These are phyloP conservation scores for Ctenosaura bakeri DNA, from an alignment of 2,797 vertebrate species.

Conservation along the genomic window DNA sequence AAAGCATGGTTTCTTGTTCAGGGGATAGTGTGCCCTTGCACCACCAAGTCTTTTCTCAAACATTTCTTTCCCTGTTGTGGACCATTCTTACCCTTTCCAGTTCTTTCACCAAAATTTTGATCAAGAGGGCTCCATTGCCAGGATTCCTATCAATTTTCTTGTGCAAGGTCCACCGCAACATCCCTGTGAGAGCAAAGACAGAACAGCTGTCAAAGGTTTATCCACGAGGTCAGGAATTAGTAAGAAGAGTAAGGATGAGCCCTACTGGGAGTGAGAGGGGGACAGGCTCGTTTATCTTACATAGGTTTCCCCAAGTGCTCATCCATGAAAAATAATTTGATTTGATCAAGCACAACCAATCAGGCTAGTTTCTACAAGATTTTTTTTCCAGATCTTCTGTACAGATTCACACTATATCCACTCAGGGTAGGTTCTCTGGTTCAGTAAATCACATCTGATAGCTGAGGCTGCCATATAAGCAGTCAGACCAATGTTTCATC, in stretches of 20 bases:
- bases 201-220: background rate
- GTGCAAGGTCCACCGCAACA: conserved; percentile 95
- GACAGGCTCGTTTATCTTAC: background rate
- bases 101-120: conserved; percentile 90
- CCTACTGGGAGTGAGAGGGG: background rate
- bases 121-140: conserved; percentile 82
- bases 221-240: background rate
- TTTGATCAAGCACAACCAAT: conserved; percentile 13
- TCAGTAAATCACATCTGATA: background rate
- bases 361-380: background rate
- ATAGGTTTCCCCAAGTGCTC: background rate
- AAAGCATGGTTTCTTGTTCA: background rate
- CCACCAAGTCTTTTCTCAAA: no score
- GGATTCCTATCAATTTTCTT: conserved; percentile 91
- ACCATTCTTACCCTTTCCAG: conserved; percentile 88
- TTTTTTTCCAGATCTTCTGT: background rate
- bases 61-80: fast-evolving
- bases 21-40: background rate
- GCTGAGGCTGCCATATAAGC: background rate
- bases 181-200: conserved; percentile 79
- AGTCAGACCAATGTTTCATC: background rate
- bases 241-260: background rate
- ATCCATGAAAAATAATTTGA: background rate
- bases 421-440: background rate
- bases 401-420: background rate